phyloP scores from a whole-genome alignment of 2,797 vertebrate genomes.

The Podarcis siculus region DNA sequence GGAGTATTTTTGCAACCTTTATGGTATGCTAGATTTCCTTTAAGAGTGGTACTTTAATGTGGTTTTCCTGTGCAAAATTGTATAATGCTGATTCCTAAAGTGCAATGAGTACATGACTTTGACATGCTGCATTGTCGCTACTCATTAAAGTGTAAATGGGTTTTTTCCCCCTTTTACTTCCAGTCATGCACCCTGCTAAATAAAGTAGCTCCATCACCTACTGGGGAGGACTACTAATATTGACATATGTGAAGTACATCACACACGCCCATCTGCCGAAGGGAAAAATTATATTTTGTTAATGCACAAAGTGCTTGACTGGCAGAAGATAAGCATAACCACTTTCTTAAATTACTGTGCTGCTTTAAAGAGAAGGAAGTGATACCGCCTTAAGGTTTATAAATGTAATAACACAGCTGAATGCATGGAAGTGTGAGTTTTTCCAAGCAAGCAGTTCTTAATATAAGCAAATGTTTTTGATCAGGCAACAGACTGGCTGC shows the following conservation, averaged over 20 bases:
- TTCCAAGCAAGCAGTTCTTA: conserved; percentile 53
- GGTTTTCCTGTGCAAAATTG: conserved; percentile 52
- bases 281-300: conserved; percentile 75
- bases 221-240: conserved; percentile 67
- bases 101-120: conserved; percentile 58
- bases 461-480: conserved; percentile 52
- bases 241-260: conserved; percentile 77
- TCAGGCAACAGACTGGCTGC: neutral
- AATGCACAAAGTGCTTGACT: conserved; percentile 81
- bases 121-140: conserved; percentile 77
- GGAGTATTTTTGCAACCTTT: conserved; percentile 12
- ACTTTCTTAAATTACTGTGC: conserved; percentile 77
- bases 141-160: conserved; percentile 72
- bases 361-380: conserved; percentile 77
- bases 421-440: conserved; percentile 66
- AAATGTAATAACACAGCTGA: conserved; percentile 77
- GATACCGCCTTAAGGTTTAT: conserved; percentile 77
- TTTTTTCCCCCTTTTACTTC: conserved; percentile 68
- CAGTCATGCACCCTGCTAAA: conserved; percentile 68
- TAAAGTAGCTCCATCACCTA: conserved; percentile 71
- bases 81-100: conserved; percentile 58
- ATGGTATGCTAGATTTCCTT: conserved; percentile 9
- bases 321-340: conserved; percentile 81
- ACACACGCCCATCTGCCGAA: conserved; percentile 67
- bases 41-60: conserved; percentile 13